Evolutionary conservation across 1,140 invertebrate genomes (phyloP).

Genomic region (Solenopsis fugax): DNA sequence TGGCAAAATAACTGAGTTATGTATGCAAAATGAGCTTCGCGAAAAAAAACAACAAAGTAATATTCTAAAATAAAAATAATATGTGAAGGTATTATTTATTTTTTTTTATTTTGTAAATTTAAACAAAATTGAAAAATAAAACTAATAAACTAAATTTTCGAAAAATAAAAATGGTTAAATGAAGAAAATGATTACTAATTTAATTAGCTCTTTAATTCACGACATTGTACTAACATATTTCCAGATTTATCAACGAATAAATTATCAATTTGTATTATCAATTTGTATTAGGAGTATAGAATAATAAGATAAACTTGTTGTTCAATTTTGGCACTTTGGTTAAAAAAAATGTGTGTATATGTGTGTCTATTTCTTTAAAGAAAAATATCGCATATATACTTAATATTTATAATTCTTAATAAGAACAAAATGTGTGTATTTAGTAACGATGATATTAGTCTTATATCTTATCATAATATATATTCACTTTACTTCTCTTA

Average conservation of each 20-base stretch:
- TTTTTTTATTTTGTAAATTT: neutral
- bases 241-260: neutral
- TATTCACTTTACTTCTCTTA: neutral
- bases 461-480: neutral
- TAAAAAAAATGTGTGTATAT: neutral
- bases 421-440: neutral
- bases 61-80: neutral
- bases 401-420: neutral
- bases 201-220: neutral
- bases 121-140: neutral
- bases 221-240: neutral
- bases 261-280: neutral
- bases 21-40: neutral
- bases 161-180: neutral
- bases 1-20: neutral
- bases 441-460: neutral
- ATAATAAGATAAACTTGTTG: neutral
- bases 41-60: neutral
- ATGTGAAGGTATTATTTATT: neutral
- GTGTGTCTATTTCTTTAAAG: neutral
- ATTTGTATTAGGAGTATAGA: neutral
- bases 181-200: neutral
- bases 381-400: neutral
- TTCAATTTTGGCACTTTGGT: neutral
- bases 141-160: neutral